Conservation (phyloP, 2,888 invertebrate genomes). For the Anthrax anthrax region DNA sequence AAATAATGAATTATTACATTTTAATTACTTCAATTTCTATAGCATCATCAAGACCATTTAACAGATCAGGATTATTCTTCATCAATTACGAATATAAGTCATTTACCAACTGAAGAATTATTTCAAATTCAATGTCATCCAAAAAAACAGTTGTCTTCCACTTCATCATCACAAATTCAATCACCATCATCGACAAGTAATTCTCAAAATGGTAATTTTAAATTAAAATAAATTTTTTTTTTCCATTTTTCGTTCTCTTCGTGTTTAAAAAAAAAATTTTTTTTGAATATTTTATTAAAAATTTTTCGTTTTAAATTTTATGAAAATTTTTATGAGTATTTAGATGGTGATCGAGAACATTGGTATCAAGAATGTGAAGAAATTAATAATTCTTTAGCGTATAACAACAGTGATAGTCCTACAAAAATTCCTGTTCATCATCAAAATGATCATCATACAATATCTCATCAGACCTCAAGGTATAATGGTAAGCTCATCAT, state of each 20-base stretch:
- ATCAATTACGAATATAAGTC: slow-evolving; percentile 13
- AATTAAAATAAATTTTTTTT: neutral
- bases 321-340: neutral
- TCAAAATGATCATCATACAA: slow-evolving; percentile 25
- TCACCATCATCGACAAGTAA: slow-evolving; percentile 3
- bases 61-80: slow-evolving; percentile 8
- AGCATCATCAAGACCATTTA: neutral
- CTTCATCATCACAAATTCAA: slow-evolving; percentile 1
- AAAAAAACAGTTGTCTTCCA: slow-evolving; percentile 5
- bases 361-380: slow-evolving; percentile 25
- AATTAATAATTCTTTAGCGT: slow-evolving; percentile 13
- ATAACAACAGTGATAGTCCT: slow-evolving; percentile 17
- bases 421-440: neutral
- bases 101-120: slow-evolving; percentile 16
- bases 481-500: slow-evolving; percentile 30
- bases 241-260: neutral
- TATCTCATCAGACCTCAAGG: slow-evolving; percentile 30
- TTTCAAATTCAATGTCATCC: slow-evolving; percentile 13
- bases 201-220: slow-evolving; percentile 12
- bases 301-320: neutral
- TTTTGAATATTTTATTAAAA: slow-evolving; percentile 1
- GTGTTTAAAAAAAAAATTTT: too few species aligned
- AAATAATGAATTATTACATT: too few species aligned
- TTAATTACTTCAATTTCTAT: too few species aligned
- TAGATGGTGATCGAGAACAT: slow-evolving; percentile 23